Evolutionary conservation across 1,140 invertebrate genomes (phyloP).

Genomic region (Cheumatopsyche charites): DNA sequence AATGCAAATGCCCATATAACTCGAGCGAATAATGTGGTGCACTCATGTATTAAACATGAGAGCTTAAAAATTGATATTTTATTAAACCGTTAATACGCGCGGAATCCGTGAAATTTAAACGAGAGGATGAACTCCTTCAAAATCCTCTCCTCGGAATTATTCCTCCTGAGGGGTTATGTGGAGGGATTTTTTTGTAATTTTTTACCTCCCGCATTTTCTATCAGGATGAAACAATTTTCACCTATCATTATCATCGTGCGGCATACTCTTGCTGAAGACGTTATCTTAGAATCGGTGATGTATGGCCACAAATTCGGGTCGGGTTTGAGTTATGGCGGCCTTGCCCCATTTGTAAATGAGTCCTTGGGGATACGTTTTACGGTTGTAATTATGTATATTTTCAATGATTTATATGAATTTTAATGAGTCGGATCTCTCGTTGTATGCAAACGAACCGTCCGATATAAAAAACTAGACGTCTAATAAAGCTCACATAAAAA

Average conservation of each 20-base stretch:
- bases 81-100: conserved; percentile 19
- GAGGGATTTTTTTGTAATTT: too few relatives aligned
- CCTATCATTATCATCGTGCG: conserved; percentile 42
- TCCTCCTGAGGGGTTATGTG: too few relatives aligned
- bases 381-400: conserved; percentile 48
- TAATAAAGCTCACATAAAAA: too few relatives aligned
- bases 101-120: conserved; percentile 24
- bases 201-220: too few relatives aligned
- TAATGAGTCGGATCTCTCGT: conserved; percentile 32
- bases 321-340: conserved; percentile 16
- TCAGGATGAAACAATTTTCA: conserved; percentile 48
- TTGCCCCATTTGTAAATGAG: conserved; percentile 47
- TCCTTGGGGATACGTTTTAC: conserved; percentile 47
- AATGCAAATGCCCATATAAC: conserved; percentile 22
- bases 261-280: conserved; percentile 35
- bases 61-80: conserved; percentile 21
- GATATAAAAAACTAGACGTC: too few relatives aligned
- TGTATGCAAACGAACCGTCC: conserved; percentile 5
- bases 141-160: neutral
- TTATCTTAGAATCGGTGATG: conserved; percentile 42
- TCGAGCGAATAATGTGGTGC: neutral
- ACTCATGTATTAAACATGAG: conserved; percentile 14
- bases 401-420: conserved; percentile 50
- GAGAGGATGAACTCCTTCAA: conserved; percentile 7
- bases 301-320: conserved; percentile 43